Conservation (phyloP, 2,797 vertebrate genomes). For the Chloroceryle amazona region DNA sequence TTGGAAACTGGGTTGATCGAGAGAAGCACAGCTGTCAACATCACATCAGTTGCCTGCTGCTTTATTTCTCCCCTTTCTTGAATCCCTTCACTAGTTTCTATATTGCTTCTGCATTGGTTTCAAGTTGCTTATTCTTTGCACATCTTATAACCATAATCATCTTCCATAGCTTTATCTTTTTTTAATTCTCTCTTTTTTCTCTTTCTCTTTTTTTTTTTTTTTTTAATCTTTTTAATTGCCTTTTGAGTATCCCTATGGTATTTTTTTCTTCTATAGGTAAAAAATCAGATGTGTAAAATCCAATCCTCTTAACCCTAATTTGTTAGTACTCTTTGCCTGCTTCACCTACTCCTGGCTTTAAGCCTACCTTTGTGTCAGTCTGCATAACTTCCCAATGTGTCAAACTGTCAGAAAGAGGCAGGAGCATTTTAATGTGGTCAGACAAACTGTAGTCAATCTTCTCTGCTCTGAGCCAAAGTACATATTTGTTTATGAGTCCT, state of each 20-base stretch:
- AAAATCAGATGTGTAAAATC: not conserved
- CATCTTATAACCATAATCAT: not conserved
- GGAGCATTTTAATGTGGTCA: not conserved
- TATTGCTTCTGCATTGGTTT: not conserved
- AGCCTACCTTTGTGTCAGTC: not conserved
- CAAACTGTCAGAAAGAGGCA: not conserved
- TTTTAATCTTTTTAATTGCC: accelerated
- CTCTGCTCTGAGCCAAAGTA: not conserved
- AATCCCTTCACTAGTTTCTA: not conserved
- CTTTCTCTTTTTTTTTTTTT: not conserved
- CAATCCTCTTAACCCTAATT: not conserved
- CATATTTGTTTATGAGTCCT: not conserved
- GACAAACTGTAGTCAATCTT: not conserved
- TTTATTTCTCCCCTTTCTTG: not conserved
- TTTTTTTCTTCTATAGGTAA: not conserved
- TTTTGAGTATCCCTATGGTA: not conserved
- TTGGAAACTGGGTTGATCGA: not conserved
- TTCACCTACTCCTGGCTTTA: not conserved
- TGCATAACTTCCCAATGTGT: not conserved
- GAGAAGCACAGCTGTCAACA: not conserved
- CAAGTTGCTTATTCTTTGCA: not conserved
- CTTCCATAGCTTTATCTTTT: not conserved
- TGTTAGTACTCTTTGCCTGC: not conserved
- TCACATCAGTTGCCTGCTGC: not conserved
- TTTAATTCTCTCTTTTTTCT: no score